Conservation (phyloP, 2,797 vertebrate genomes). For the Psittacula echo region DNA sequence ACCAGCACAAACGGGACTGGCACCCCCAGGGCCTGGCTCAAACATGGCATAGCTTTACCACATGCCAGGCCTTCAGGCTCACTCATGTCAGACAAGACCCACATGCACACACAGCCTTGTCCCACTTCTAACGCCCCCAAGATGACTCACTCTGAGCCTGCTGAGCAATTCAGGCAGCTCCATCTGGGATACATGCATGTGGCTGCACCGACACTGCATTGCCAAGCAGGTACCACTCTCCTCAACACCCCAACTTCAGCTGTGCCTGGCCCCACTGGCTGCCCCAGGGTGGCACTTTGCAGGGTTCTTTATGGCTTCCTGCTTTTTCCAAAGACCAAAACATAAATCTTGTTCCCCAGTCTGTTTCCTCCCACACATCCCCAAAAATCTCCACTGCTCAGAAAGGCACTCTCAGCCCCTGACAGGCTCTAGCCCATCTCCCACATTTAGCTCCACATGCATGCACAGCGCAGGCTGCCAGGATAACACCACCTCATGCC, state of each 20-base stretch:
- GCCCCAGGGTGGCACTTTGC: background rate
- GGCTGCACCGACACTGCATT: background rate
- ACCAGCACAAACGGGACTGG: background rate
- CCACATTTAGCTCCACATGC: background rate
- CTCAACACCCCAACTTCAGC: background rate
- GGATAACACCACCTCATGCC: background rate
- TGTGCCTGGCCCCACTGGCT: background rate
- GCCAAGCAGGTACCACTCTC: background rate
- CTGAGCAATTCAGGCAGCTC: background rate
- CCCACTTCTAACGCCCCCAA: background rate
- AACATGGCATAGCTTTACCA: background rate
- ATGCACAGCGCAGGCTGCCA: background rate
- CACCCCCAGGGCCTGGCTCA: rapidly evolving
- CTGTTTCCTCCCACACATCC: background rate
- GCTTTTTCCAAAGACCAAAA: background rate
- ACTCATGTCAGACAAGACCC: background rate
- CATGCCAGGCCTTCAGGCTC: background rate
- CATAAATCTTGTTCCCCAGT: background rate
- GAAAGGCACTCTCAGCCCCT: background rate
- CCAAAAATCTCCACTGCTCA: background rate
- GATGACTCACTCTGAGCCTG: background rate
- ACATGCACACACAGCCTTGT: background rate
- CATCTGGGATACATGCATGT: background rate
- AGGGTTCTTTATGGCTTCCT: background rate
- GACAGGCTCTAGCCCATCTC: background rate